Conservation (phyloP, 2,888 invertebrate species). For the Melipona bicolor region DNA sequence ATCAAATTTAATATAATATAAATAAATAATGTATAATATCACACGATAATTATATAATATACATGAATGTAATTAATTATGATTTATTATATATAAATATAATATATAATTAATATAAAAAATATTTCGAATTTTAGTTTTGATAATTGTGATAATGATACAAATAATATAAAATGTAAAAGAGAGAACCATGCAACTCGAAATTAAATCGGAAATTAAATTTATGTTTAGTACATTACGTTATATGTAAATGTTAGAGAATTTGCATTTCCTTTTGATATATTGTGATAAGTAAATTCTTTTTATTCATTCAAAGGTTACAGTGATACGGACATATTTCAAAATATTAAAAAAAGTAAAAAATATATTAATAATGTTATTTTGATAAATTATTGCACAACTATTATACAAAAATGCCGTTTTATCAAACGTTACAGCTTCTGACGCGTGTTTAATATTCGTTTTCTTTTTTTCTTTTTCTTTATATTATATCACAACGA, state of each 20-base stretch:
- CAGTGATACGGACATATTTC: background rate
- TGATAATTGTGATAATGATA: background rate
- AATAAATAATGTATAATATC: no score
- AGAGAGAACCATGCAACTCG: background rate
- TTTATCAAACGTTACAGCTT: no score
- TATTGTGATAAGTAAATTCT: background rate
- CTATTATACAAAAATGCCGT: background rate
- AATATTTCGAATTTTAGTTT: background rate
- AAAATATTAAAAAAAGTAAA: background rate
- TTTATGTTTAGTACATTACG: background rate
- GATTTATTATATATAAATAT: no score
- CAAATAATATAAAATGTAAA: background rate
- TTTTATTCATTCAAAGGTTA: background rate
- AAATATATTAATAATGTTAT: background rate
- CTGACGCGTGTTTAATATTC: background rate
- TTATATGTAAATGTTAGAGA: accelerated
- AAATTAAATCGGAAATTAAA: background rate
- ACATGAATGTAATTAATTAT: no score
- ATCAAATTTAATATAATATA: no score
- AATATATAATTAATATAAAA: no score
- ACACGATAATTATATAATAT: no score
- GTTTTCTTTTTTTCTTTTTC: no score
- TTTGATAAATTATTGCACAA: background rate
- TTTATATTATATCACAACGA: background rate
- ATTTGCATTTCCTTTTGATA: accelerated